Conservation (phyloP, 2,888 invertebrate genomes). For the Diogma glabrata region DNA sequence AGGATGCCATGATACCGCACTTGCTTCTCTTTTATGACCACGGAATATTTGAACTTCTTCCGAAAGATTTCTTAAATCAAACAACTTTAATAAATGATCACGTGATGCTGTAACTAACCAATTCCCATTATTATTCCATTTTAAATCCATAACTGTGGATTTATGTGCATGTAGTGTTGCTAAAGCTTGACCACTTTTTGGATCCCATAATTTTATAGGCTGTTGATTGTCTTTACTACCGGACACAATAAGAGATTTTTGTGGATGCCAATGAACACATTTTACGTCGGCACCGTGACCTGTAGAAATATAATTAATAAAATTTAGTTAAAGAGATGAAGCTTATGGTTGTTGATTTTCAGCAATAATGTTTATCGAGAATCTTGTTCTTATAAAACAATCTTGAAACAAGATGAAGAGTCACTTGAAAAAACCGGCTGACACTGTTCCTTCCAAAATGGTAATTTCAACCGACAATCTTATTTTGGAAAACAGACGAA, state of each 20-base stretch:
- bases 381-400: neutral
- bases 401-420: too few species aligned
- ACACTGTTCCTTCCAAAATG: too few species aligned
- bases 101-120: slow-evolving; percentile 98
- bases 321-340: too few species aligned
- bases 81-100: slow-evolving; percentile 93
- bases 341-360: slow-evolving; percentile 9
- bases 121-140: slow-evolving; percentile 99
- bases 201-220: slow-evolving; percentile 99
- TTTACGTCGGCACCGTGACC: slow-evolving; percentile 98
- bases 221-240: slow-evolving; percentile 99
- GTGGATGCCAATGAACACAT: slow-evolving; percentile 99
- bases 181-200: slow-evolving; percentile 86
- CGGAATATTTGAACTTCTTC: slow-evolving; percentile 95
- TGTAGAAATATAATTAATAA: slow-evolving; percentile 22
- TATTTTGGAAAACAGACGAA: too few species aligned
- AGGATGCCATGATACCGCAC: slow-evolving; percentile 96
- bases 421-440: too few species aligned
- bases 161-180: slow-evolving; percentile 99
- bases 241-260: slow-evolving; percentile 91
- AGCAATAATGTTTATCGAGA: neutral
- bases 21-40: slow-evolving; percentile 98
- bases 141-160: slow-evolving; percentile 97
- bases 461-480: too few species aligned
- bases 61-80: slow-evolving; percentile 91